Base-by-base conservation (phyloP, 1,140 invertebrate species). In the Micrasema minimum region DNA sequence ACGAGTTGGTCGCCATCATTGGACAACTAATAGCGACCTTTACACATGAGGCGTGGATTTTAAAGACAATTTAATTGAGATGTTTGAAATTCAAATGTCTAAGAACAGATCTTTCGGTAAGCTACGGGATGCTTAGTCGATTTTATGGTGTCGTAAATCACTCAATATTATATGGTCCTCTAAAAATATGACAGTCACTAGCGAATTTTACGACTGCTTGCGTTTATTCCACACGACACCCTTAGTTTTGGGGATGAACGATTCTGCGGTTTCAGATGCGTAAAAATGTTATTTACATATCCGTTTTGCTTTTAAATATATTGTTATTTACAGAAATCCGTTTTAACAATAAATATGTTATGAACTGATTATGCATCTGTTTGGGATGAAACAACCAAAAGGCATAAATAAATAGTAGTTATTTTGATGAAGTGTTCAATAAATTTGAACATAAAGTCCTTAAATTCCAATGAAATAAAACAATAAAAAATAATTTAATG, bases 131-230 rank as follows among this genome's bases (percentile, higher is more conserved):
- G 26, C 26, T 31, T 59, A 7, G 37, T 45, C 65, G 35, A 48
- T 62, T 55, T 69, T 75, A 75, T 69, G 46, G 48, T 55, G 61
- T 66, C 46, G 68, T 75, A 75, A 75, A 75, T 75, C 73, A 75
- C 69, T 69, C 61, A 59, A 64, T 75, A 71, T 75, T 75, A 75
- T 75, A 75, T 75, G 73, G 69, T 48, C 72, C 69, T 71, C 69
- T 75, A 72, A 75, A 75, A 75, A 75, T 75, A 75, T 75, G 73
- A 75, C 73, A 75, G 73, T 51, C 68, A 74, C 68, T 69, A 69
- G 65, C 41, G 20, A 69, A 65, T 69, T 75, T 75, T 59, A 59
- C 37, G 55, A 59, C 55, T 59, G 35, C 37, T 59, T 59, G 16
- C 55, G 16, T 16, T 51, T 51, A 51, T 20, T 11, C 48, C 48